These are phyloP conservation scores for Cydia splendana DNA, from an alignment of 1,140 invertebrate species.

Conservation along the genomic window DNA sequence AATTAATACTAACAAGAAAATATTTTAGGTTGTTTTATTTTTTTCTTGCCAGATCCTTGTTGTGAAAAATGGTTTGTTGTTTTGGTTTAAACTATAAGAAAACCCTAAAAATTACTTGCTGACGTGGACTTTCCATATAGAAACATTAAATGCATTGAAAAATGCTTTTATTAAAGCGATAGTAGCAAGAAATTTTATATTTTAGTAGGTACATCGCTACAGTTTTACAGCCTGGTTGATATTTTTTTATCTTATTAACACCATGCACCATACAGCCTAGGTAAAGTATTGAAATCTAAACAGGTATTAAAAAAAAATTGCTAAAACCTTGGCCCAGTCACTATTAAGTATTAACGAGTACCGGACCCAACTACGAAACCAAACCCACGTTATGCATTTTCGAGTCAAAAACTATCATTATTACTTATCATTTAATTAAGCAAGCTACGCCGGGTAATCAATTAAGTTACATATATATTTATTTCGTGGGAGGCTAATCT, in stretches of 20 bases:
- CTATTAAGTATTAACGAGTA: neutral
- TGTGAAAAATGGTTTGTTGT: too few species aligned
- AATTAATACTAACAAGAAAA: too few species aligned
- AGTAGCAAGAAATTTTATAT: neutral
- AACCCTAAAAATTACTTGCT: too few species aligned
- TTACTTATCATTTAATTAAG: slow-evolving; percentile 17
- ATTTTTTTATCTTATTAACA: neutral
- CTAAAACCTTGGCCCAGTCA: neutral
- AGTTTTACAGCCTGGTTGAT: neutral
- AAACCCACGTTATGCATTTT: slow-evolving; percentile 27
- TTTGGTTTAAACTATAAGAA: too few species aligned
- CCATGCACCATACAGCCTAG: neutral
- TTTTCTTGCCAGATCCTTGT: too few species aligned
- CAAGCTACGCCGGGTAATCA: slow-evolving; percentile 15
- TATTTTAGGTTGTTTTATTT: too few species aligned
- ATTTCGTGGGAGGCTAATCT: slow-evolving; percentile 16
- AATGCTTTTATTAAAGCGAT: neutral
- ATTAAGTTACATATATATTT: slow-evolving; percentile 16
- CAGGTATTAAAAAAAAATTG: neutral
- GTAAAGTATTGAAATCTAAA: neutral
- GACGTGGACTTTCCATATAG: too few species aligned
- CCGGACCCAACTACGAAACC: slow-evolving; percentile 9
- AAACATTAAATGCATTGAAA: too few species aligned
- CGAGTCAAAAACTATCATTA: slow-evolving; percentile 26
- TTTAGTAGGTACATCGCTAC: neutral